Base-by-base conservation (phyloP, 2,888 invertebrate species). In the Stenoptilia bipunctidactyla region DNA sequence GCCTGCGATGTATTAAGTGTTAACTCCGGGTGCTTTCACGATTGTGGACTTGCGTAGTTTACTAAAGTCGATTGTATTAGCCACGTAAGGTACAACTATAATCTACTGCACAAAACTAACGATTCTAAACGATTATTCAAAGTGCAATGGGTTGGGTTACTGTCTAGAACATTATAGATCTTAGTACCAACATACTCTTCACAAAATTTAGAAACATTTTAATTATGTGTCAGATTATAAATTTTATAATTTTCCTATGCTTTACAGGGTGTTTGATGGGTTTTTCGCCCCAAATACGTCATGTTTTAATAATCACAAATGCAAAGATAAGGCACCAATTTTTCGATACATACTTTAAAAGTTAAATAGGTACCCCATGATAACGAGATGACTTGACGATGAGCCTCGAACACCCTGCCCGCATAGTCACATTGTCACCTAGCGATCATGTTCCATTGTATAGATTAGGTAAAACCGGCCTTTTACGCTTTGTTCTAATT, bases 21-120 rank as follows among this genome's bases (percentile, higher is more conserved):
- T 73, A 80, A 82, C 70, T 75, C 73, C 80, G 77, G 83, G 83
- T 83, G 83, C 83, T 83, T 83, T 79, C 76, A 80, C 77, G 75
- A 80, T 79, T 79, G 79, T 79, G 80, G 77, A 80, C 66, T 75
- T 71, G 61, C 66, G 72, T 80, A 80, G 77, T 73, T 73, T 69
- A 74, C 61, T 62, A 3, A 64, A 56, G 65, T 70, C 70, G 62
- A 71, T 75, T 75, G 75, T 76, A 75, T 66, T 80, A 75, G 72
- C 68, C 4, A 14, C 9, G 34, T 69, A 64, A 70, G 68, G 52
- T 40, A 34, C 30, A 46, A 55, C 65, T 65, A 53, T 52, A 54
- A 57, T 55, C 58, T 58, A 58, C 63, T 64, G 67, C 65, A 58
- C 54, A 45, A 34, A 36, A 34, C 38, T 14, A 30, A 30, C 38